Evolutionary conservation across 2,888 invertebrate genomes (phyloP), one percentile per base, ranked within the genome.

Genomic region (Drosophila anomalata): DNA sequence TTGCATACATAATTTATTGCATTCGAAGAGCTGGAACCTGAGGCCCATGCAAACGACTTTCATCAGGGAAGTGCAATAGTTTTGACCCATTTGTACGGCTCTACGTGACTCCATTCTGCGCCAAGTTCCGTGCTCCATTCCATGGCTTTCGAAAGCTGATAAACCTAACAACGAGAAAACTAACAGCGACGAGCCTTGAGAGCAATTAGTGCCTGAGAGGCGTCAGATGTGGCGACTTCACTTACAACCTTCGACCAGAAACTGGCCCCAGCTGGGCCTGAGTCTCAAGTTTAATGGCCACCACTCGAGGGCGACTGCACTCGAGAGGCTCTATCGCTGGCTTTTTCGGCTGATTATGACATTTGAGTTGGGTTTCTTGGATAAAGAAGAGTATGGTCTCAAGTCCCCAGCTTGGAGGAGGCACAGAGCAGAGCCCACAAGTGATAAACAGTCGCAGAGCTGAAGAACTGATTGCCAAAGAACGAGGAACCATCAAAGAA

Each of bases 391-490:
- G 22, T 4, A 24, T 24, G 22, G 22, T 24, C 22, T 24, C 22
- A 0, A 24, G 22, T 5, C 22, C 22, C 22, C 5, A 24, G 22
- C 22, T 24, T 73, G 58, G 63, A 77, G 69, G 68, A 77, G 33
- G 12, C 33, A 4, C 33, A 9, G 33, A 76, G 75, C 65, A 68
- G 55, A 47, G 46, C 56, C 56, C 68, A 48, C 58, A 60, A 71
- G 72, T 51, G 56, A 69, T 60, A 52, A 71, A 52, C 33, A 62
- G 55, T 57, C 29, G 47, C 65, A 65, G 42, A 29, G 67, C 53
- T 62, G 79, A 73, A 76, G 82, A 71, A 73, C 74, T 79, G 88
- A 85, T 86, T 85, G 87, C 6, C 85, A 73, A 36, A 36, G 36
- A 73, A 50, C 48, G 44, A 26, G 17, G 54, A 51, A 46, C 61